Base-by-base conservation (phyloP, 2,797 vertebrate species). In the Mormyrus hasselquistii region DNA sequence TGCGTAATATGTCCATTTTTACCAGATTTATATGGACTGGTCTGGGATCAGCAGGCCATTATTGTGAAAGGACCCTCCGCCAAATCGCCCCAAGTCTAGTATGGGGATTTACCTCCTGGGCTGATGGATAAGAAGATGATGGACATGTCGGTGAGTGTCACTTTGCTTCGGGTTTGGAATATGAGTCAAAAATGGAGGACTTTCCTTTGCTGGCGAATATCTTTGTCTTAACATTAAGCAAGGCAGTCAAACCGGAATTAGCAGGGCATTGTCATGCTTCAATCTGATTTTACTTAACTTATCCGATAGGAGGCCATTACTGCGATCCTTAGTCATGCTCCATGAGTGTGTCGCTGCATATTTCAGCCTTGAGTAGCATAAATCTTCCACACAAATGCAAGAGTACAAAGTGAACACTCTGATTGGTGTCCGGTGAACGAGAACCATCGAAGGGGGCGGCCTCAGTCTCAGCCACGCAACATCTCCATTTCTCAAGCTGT, bases 301-400 rank as follows among this genome's bases (percentile, higher is more conserved):
- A 79, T 87, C 90, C 91, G 91, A 94, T 88, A 91, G 86, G 92
- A 94, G 93, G 92, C 90, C 91, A 91, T 90, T 92, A 79, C 89
- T 76, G n/a, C 90, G 90, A 89, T 44, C 55, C 90, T 93, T 93
- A 92, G 93, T 93, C 93, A 94, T 92, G 94, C 93, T 94, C 92
- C 93, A 93, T 91, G 92, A 92, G 92, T 93, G 92, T 91, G 89
- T 91, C 86, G 93, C 94, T 93, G 93, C 73, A 79, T 79, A 41
- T 79, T 41, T 79, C 34, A 79, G 38, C 4, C 34, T 94, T 94
- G 93, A 91, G 93, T 89, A 90, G 91, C 90, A 92, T 91, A 89
- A 90, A 88, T 91, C 91, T 25, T 85, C 50, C 89, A 62, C 90
- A 88, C 89, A 86, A 41, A 79, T 4, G 59, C 47, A 55, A 89